phyloP scores from a whole-genome alignment of 1,140 invertebrate species.

The Drosophila yakuba region DNA sequence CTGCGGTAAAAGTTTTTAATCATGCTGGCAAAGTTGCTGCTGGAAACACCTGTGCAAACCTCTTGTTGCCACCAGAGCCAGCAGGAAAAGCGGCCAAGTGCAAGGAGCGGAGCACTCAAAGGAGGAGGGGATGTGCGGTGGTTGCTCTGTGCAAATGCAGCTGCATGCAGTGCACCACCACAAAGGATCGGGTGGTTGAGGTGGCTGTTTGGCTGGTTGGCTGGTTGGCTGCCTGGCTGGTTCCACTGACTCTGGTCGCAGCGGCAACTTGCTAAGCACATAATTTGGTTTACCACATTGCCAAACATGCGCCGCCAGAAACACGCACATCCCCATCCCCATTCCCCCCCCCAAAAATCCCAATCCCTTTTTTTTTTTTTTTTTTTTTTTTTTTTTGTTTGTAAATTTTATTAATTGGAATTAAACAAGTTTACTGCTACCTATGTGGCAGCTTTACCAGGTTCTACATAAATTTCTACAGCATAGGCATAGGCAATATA shows the following conservation, averaged over 20 bases:
- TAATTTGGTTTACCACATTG: slow-evolving; percentile 74
- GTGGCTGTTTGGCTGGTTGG: neutral
- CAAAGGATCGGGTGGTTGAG: slow-evolving; percentile 30
- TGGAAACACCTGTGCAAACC: slow-evolving; percentile 51
- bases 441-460: too few species aligned
- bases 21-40: slow-evolving; percentile 55
- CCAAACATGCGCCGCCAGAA: slow-evolving; percentile 61
- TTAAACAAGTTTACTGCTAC: too few species aligned
- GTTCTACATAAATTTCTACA: too few species aligned
- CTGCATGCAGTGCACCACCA: slow-evolving; percentile 41
- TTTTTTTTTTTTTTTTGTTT: too few species aligned
- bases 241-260: slow-evolving; percentile 35
- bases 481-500: too few species aligned
- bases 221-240: neutral
- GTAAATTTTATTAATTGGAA: too few species aligned
- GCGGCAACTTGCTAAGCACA: slow-evolving; percentile 67
- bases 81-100: slow-evolving; percentile 43
- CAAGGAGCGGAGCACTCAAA: slow-evolving; percentile 9
- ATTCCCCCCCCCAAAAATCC: neutral
- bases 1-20: slow-evolving; percentile 54
- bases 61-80: slow-evolving; percentile 15
- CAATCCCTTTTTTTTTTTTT: too few species aligned
- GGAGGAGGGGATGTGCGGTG: neutral
- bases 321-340: slow-evolving; percentile 36
- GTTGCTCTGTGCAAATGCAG: slow-evolving; percentile 57